Percentiles rank a stretch among this genome's conserved stretches.
Conservation (phyloP, 2,888 invertebrate genomes). For the Rhingia rostrata region DNA sequence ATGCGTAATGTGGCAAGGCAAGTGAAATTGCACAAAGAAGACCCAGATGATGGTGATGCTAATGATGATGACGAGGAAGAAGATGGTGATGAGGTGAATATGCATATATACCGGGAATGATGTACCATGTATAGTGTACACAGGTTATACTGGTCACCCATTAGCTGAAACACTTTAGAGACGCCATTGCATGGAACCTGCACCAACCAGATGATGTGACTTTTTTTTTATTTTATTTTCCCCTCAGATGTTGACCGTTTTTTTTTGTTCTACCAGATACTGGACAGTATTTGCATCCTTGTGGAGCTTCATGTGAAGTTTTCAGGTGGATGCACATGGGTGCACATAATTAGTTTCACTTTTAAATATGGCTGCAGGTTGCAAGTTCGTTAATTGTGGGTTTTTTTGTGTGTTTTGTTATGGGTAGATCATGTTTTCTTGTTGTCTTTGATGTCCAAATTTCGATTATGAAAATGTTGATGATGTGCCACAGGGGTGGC, state of each 20-base stretch:
- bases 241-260: slow-evolving; percentile 7
- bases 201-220: slow-evolving; percentile 67
- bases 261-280: slow-evolving; percentile 1
- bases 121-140: slow-evolving; percentile 38
- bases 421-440: slow-evolving; percentile 67
- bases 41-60: slow-evolving; percentile 40
- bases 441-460: slow-evolving; percentile 54
- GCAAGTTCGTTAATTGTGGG: slow-evolving; percentile 55
- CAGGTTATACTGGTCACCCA: slow-evolving; percentile 72
- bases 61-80: slow-evolving; percentile 50
- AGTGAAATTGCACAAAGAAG: slow-evolving; percentile 57
- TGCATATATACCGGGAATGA: slow-evolving; percentile 43
- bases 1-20: slow-evolving; percentile 70
- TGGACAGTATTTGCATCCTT: slow-evolving; percentile 67
- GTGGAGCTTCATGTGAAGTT: slow-evolving; percentile 62
- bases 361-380: slow-evolving; percentile 74
- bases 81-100: slow-evolving; percentile 66
- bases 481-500: slow-evolving; percentile 38
- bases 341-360: slow-evolving; percentile 73
- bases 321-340: slow-evolving; percentile 72
- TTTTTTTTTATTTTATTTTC: slow-evolving; percentile 23
- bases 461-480: slow-evolving; percentile 26
- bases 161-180: slow-evolving; percentile 71
- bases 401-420: slow-evolving; percentile 29
- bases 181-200: slow-evolving; percentile 61